phyloP scores from a whole-genome alignment of 1,140 invertebrate species.

The Panagrolaimus sp. region DNA sequence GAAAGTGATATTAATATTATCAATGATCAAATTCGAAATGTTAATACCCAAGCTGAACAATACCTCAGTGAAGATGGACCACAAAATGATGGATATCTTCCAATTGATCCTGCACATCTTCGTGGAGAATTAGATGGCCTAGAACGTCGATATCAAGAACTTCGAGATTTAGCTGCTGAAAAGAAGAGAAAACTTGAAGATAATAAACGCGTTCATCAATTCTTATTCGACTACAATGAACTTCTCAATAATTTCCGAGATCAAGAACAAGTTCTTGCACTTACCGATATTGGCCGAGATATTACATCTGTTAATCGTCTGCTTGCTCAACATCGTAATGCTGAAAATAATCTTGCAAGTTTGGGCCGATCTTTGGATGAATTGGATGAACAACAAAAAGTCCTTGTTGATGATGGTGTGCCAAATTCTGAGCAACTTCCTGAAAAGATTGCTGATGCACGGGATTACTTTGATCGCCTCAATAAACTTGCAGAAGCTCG shows the following conservation, averaged over 20 bases:
- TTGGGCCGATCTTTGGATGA: conserved; percentile 85
- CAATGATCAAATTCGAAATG: conserved; percentile 89
- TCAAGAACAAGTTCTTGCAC: conserved; percentile 93
- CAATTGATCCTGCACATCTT: conserved; percentile 88
- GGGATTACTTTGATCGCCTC: conserved; percentile 88
- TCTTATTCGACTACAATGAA: conserved; percentile 99
- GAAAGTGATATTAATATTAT: conserved; percentile 97
- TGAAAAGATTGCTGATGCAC: conserved; percentile 81
- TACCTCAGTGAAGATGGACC: conserved; percentile 84
- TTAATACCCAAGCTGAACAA: conserved; percentile 84
- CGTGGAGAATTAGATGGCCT: conserved; percentile 81
- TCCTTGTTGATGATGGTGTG: conserved; percentile 84
- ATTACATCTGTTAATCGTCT: conserved; percentile 94
- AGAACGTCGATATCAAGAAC: conserved; percentile 77
- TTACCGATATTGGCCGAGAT: conserved; percentile 82
- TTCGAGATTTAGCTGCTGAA: conserved; percentile 88
- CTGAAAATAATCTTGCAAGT: conserved; percentile 87
- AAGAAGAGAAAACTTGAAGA: conserved; percentile 83
- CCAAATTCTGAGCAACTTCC: conserved; percentile 72
- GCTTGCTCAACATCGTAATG: conserved; percentile 69
- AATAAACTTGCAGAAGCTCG: conserved; percentile 82
- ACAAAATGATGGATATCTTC: conserved; percentile 71
- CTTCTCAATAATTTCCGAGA: conserved; percentile 99
- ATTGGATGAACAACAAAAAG: conserved; percentile 71
- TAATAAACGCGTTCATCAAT: conserved; percentile 93